Conservation (phyloP, 2,888 invertebrate genomes). For the Tiphia femorata region DNA sequence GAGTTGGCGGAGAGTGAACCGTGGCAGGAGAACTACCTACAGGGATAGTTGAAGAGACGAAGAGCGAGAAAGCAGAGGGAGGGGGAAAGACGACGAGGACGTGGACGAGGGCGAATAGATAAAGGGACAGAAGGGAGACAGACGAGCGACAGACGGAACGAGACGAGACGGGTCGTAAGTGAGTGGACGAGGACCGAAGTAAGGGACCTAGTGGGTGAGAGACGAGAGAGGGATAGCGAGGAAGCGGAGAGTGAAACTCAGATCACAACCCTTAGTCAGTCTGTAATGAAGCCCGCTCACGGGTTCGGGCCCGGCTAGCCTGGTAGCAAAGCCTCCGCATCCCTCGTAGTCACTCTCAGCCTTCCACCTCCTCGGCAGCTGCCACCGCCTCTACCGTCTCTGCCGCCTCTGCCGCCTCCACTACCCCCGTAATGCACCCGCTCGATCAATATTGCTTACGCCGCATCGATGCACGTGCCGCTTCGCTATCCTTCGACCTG, state of each 20-base stretch:
- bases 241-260: conserved; percentile 20
- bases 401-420: too few relatives aligned
- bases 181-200: not conserved
- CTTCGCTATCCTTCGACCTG: conserved; percentile 37
- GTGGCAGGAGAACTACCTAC: conserved; percentile 11
- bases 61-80: conserved; percentile 3
- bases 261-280: conserved; percentile 37
- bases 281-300: conserved; percentile 43
- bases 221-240: conserved; percentile 10
- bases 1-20: conserved; percentile 27
- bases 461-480: conserved; percentile 47
- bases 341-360: conserved; percentile 33
- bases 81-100: conserved; percentile 4
- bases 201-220: conserved; percentile 4
- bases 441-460: conserved; percentile 50
- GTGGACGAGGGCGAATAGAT: too few relatives aligned
- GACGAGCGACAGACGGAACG: too few relatives aligned
- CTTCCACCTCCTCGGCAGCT: conserved; percentile 26
- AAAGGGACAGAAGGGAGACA: conserved; percentile 1
- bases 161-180: too few relatives aligned
- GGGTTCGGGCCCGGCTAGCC: conserved; percentile 15
- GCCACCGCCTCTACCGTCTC: conserved; percentile 1
- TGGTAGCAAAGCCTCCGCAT: conserved; percentile 25
- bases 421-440: conserved; percentile 43
- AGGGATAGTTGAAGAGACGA: conserved; percentile 1